A percentile compares a stretch with the other conserved stretches of the same genome.
These are phyloP conservation scores for Petrocephalus schoutedeni DNA, from an alignment of 2,797 vertebrate species.

Conservation along the genomic window DNA sequence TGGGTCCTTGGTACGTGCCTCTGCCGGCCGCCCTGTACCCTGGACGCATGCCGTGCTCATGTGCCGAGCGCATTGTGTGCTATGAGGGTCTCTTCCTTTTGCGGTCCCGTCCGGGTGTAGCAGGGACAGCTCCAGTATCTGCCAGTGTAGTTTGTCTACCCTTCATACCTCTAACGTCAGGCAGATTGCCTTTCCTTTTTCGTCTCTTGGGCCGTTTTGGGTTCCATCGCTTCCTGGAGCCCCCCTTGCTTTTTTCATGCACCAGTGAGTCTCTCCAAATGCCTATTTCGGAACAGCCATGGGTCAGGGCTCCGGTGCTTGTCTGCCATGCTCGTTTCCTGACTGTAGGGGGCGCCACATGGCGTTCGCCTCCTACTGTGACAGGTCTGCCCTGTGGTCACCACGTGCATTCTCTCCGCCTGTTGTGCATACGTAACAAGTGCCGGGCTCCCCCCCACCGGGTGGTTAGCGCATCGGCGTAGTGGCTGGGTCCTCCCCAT, in stretches of 20 bases:
- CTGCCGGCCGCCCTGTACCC: too few species aligned
- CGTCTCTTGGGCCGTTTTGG: not conserved
- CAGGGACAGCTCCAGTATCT: too few species aligned
- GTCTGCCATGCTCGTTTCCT: not conserved
- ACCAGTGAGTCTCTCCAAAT: not conserved
- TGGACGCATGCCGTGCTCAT: not conserved
- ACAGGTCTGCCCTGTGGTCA: not conserved
- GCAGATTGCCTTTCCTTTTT: too few species aligned
- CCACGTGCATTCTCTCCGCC: not conserved
- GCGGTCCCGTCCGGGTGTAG: too few species aligned
- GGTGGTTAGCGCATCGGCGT: not conserved
- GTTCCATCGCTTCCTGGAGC: not conserved
- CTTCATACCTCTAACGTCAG: too few species aligned
- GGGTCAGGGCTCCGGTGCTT: not conserved
- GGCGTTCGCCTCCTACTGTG: not conserved
- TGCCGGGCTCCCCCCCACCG: not conserved
- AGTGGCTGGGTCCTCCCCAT: not conserved
- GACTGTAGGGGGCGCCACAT: not conserved
- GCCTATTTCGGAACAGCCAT: not conserved
- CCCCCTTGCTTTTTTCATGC: not conserved
- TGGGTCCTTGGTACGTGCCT: slow-evolving; percentile 80
- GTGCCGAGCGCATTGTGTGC: not conserved
- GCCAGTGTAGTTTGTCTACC: too few species aligned
- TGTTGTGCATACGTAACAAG: not conserved
- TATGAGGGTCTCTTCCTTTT: too few species aligned